Conservation (phyloP, 2,113 vertebrate species). For the Pristiophorus japonicus region DNA sequence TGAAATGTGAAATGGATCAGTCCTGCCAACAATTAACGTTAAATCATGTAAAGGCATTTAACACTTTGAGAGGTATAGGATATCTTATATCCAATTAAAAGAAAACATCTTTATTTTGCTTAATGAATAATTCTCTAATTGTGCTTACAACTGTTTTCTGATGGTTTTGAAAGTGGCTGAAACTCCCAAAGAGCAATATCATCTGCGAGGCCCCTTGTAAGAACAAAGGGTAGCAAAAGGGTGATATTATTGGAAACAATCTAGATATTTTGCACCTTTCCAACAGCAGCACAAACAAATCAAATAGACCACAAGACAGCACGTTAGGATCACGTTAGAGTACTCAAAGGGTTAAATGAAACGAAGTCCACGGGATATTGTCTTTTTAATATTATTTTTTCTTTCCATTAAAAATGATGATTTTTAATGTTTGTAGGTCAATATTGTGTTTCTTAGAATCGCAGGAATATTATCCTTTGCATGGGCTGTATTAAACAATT, state of each 20-base stretch:
- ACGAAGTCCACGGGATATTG: not conserved
- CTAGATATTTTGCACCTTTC: not conserved
- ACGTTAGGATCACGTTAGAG: not conserved
- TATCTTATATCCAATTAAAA: not conserved
- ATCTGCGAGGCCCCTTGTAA: not conserved
- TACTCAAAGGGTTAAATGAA: slow-evolving; percentile 2
- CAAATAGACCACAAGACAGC: not conserved
- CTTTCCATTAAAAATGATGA: not conserved
- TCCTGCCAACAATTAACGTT: not conserved
- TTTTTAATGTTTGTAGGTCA: not conserved
- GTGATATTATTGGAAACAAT: not conserved
- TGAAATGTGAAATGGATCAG: not conserved
- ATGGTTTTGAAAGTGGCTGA: not conserved
- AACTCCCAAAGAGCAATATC: not conserved
- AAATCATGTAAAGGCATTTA: not conserved
- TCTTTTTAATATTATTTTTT: not conserved
- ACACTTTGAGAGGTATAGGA: not conserved
- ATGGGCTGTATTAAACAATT: not conserved
- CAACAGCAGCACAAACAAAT: not conserved
- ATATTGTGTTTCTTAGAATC: not conserved
- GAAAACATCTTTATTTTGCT: not conserved
- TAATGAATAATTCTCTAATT: not conserved
- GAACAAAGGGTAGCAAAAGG: not conserved
- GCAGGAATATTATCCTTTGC: not conserved
- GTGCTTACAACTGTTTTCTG: not conserved